Base-by-base conservation (phyloP, 1,140 invertebrate species). In the Aporrectodea caliginosa region DNA sequence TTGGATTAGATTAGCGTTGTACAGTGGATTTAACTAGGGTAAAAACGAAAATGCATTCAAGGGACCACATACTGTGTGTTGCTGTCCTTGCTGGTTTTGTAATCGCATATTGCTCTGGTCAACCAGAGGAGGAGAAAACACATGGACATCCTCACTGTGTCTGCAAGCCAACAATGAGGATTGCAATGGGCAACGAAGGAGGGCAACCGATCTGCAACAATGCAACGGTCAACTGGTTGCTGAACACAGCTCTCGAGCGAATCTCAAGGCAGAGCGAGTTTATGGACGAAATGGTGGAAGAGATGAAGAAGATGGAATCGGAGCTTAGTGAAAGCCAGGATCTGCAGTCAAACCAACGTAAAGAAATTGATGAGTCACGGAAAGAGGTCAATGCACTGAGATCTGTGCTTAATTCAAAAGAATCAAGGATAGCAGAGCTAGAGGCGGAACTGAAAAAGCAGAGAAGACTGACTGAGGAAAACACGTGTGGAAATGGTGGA, bases 171-270 rank as follows among this genome's bases (percentile, higher is more conserved):
- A 58, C 43, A 22, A 58, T 58, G 43, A 58, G 43, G 43, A 58
- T 58, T 22, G 43, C 6, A 58, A 58, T 58, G 43, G 22, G 6
- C 43, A 58, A 58, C 6, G 43, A 58, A 22, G 43, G 22, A 22
- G 22, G 22, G 6, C 43, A 22, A 58, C 43, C 43, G 43, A 58
- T 58, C 43, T 58, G 43, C 43, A 58, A 58, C 43, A 58, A 58
- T 22, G 43, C 43, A 58, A 58, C 43, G 43, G 43, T 58, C 43
- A 58, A 58, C 43, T 72, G 71, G 71, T n/a, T 72, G 27, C 27
- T 72, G 6, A 32, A 32, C 27, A 72, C 71, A 16, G 71, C 31
- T 2, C 71, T 72, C 27, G 71, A 72, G 71, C 71, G 31, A 72
- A 32, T 72, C 27, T 72, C 71, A 2, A 72, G n/a, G 27, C 71